Evolutionary conservation across 1,140 invertebrate species (phyloP).

Genomic region (Hestina assimilis): DNA sequence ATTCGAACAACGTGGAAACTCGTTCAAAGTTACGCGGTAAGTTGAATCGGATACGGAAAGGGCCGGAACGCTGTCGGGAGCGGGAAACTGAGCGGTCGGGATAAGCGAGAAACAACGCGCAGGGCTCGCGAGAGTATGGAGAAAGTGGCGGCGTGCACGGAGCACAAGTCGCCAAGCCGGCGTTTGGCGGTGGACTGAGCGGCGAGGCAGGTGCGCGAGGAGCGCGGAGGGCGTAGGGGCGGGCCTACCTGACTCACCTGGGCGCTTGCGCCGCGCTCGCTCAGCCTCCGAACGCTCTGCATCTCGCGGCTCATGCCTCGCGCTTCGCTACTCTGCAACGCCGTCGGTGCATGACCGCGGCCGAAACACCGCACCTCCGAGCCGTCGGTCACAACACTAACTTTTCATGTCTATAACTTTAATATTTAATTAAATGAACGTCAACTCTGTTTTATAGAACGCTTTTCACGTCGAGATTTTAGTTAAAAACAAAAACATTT

Average conservation of each 20-base stretch:
- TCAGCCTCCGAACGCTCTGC: slow-evolving; percentile 59
- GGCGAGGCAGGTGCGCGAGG: slow-evolving; percentile 65
- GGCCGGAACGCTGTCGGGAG: slow-evolving; percentile 49
- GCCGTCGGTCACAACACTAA: slow-evolving; percentile 8
- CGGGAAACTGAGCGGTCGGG: slow-evolving; percentile 66
- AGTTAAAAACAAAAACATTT: neutral
- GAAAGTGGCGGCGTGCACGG: slow-evolving; percentile 70
- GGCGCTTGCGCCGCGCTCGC: slow-evolving; percentile 70
- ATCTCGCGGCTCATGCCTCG: slow-evolving; percentile 30
- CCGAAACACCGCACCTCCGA: neutral
- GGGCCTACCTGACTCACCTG: slow-evolving; percentile 74
- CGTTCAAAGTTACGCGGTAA: slow-evolving; percentile 50
- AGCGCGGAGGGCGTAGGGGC: slow-evolving; percentile 67
- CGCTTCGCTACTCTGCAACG: slow-evolving; percentile 23
- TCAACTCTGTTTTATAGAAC: slow-evolving; percentile 1
- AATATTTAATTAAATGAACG: slow-evolving; percentile 13
- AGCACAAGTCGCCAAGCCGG: slow-evolving; percentile 75
- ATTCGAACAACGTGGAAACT: slow-evolving; percentile 46
- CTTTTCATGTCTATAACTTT: slow-evolving; percentile 19
- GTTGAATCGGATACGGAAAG: slow-evolving; percentile 43
- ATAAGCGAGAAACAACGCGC: slow-evolving; percentile 66
- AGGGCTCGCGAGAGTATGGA: slow-evolving; percentile 69
- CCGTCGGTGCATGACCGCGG: slow-evolving; percentile 30
- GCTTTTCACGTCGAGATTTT: neutral
- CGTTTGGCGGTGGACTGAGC: slow-evolving; percentile 74